Conservation (phyloP, 2,113 vertebrate species). For the Zingel zingel region DNA sequence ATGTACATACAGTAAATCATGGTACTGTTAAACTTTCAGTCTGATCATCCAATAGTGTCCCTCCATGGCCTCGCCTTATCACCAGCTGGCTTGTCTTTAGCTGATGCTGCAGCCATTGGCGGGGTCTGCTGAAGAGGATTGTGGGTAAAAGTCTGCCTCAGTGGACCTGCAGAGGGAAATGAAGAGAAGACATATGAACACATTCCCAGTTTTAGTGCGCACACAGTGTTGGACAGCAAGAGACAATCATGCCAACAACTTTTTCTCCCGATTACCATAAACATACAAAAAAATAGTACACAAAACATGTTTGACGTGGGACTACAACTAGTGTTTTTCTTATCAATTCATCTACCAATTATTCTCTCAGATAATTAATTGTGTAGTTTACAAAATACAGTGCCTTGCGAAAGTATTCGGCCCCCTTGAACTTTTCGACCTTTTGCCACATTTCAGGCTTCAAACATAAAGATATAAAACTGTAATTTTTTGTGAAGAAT, state of each 20-base stretch:
- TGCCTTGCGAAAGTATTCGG: no score
- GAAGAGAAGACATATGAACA: background rate
- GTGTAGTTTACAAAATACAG: background rate
- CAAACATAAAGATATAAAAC: no score
- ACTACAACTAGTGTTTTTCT: background rate
- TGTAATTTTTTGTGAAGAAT: no score
- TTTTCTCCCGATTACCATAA: background rate
- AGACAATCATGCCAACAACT: background rate
- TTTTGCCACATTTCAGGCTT: no score
- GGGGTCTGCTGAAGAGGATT: slow-evolving; percentile 86
- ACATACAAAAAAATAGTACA: background rate
- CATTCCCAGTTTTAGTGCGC: no score
- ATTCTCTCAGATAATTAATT: background rate
- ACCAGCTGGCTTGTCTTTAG: slow-evolving; percentile 50
- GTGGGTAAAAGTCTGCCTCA: slow-evolving; percentile 90
- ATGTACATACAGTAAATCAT: slow-evolving; percentile 70
- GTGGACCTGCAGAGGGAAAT: slow-evolving; percentile 81
- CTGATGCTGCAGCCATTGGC: slow-evolving; percentile 51
- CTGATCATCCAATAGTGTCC: slow-evolving; percentile 85
- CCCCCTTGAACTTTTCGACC: no score
- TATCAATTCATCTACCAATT: background rate
- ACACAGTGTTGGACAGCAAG: background rate
- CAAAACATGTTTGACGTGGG: background rate
- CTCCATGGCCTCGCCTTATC: slow-evolving; percentile 85
- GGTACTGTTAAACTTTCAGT: background rate